Evolutionary conservation across 2,113 vertebrate species (phyloP), one percentile per base, ranked within the genome.

Genomic region (Oriolus oriolus): DNA sequence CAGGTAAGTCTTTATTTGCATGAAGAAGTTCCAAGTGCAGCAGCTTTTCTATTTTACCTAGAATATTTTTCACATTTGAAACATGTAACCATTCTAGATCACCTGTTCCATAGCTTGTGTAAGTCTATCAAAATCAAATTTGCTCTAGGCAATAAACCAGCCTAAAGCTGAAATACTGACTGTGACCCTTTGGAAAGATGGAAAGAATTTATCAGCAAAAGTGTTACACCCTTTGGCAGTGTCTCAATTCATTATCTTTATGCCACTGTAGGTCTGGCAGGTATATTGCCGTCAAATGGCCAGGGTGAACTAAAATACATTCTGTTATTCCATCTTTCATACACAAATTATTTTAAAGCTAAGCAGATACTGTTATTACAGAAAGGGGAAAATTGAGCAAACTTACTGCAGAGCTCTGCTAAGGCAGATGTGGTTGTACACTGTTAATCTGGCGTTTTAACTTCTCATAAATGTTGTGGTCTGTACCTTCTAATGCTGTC

Each of bases 41-140:
- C 70, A 92, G 82, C 59, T 87, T 87, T 91, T 91, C 52, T 71
- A 20, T 91, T 96, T 96, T 87, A 63, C 65, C 73, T 90, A 56
- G 26, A 83, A 84, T 6, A 5, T 59, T 95, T 85, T 91, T 93
- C 61, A 76, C 5, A 8, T 90, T 95, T 92, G 87, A 77, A 97
- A 65, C 75, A 26, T 45, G 31, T 44, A 87, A 74, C 61, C 31
- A 57, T 88, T 91, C 84, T 70, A 77, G 53, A 95, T 84, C 69
- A 84, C 81, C 63, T 96, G 81, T 93, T 86, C 87, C 26, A 56
- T 56, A 80, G 61, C 52, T 85, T 65, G 16, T 37, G 50, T 47
- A 87, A 91, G 84, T 89, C 90, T 74, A 70, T 91, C 41, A 94
- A 96, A 96, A 90, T 70, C 42, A 87, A 60, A 80, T 91, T 94